Base-by-base conservation (phyloP, 2,888 invertebrate genomes). In the Melanchra persicariae region DNA sequence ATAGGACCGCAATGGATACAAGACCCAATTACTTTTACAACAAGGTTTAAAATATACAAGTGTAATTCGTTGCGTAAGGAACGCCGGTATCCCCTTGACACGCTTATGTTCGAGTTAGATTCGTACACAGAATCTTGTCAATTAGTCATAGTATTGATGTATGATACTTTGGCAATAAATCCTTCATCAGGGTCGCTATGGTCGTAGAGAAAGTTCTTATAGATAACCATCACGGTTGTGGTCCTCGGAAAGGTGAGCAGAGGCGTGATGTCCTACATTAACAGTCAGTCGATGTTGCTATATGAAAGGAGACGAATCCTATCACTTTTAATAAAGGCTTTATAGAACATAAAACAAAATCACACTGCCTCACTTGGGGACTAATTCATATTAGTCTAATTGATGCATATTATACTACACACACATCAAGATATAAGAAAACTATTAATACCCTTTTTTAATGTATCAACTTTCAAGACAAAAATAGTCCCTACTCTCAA, bases 71-170 rank as follows among this genome's bases (percentile, higher is more conserved):
- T 79, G 82, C 79, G 81, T 82, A 81, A 88, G 87, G 89, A 88
- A 89, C 91, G 91, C 88, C 91, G 79, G 71, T 74, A 86, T 88
- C 85, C 88, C 93, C 93, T 93, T 93, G 93, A 93, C 93, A 92
- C 80, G 89, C 85, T 90, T 91, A 81, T 78, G 87, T 76, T 63
- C 85, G 88, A 84, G 88, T 90, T 90, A 90, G 91, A 90, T 90
- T 91, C 89, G 87, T 87, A 87, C 85, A 87, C 85, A 88, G 88
- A 89, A 88, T 85, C 82, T 82, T 87, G 87, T 82, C 83, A 85
- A 90, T 92, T 91, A 89, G 86, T 82, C 77, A 85, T 89, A 88
- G 70, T 74, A 75, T 75, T 70, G 80, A 86, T 84, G 82, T 84
- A 68, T 77, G 60, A 77, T 78, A 76, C 75, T 81, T 73, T 60